A percentile compares a stretch with the other conserved stretches of the same genome.
phyloP scores from a whole-genome alignment of 2,797 vertebrate species.

The Pantherophis vulpinus region DNA sequence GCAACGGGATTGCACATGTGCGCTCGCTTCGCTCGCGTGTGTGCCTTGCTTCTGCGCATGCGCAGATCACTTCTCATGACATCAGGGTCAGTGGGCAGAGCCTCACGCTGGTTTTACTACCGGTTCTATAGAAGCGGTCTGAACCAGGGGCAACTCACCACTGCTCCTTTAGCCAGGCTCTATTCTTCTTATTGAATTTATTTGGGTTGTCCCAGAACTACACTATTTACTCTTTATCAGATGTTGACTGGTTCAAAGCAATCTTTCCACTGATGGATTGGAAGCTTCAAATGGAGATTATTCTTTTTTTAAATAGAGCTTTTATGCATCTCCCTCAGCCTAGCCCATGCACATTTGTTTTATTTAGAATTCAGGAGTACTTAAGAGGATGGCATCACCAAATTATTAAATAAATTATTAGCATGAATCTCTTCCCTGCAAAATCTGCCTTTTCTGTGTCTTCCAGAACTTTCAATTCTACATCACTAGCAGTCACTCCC shows the following conservation, averaged over 20 bases:
- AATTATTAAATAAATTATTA: background rate
- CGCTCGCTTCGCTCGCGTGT: no score
- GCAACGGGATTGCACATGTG: no score
- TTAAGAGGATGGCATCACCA: background rate
- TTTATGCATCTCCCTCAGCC: background rate
- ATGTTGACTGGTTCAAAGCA: background rate
- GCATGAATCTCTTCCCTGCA: background rate
- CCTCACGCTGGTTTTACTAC: no score
- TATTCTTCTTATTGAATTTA: background rate
- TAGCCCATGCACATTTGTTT: background rate
- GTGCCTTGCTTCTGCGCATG: no score
- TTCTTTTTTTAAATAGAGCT: background rate
- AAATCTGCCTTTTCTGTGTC: background rate
- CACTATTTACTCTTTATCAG: background rate
- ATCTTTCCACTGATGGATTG: background rate
- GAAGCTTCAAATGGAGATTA: background rate
- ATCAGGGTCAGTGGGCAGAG: no score
- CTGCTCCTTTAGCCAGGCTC: background rate
- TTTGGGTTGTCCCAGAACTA: background rate
- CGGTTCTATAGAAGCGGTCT: no score
- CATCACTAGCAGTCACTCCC: background rate
- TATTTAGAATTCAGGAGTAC: background rate
- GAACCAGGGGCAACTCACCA: no score
- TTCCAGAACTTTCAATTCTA: background rate
- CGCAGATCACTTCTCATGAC: no score